phyloP scores from a whole-genome alignment of 2,113 vertebrate species.

The Phalacrocorax carbo region DNA sequence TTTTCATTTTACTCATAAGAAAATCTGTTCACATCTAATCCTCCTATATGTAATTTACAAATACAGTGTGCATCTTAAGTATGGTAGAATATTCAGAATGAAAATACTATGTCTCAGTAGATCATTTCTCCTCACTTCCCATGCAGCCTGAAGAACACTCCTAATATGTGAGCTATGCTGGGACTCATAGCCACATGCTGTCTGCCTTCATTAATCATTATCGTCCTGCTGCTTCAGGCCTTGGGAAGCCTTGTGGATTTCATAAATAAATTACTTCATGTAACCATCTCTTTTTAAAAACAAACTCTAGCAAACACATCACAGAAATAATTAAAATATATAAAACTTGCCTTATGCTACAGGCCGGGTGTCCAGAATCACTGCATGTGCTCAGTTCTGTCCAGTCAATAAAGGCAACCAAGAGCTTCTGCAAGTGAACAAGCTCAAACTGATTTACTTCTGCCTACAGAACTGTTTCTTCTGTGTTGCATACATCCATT shows the following conservation, averaged over 20 bases:
- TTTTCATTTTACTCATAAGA: not conserved
- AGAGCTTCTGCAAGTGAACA: not conserved
- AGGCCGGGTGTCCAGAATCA: not conserved
- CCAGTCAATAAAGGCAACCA: not conserved
- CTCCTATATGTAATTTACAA: not conserved
- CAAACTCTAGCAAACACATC: slow-evolving; percentile 2
- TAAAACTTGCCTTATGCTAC: not conserved
- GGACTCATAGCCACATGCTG: slow-evolving; percentile 14
- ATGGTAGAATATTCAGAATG: not conserved
- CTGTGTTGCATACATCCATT: not conserved
- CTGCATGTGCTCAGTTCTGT: not conserved
- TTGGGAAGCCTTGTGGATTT: slow-evolving; percentile 1
- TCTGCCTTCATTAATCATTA: slow-evolving; percentile 53
- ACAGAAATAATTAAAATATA: not conserved
- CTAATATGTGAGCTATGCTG: not conserved
- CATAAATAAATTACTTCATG: slow-evolving; percentile 43
- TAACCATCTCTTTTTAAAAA: slow-evolving; percentile 4
- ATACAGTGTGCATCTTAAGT: not conserved
- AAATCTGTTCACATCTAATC: not conserved
- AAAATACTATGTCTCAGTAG: not conserved
- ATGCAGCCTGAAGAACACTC: not conserved
- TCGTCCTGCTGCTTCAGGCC: not conserved
- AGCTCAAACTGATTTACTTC: not conserved
- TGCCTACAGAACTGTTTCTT: not conserved
- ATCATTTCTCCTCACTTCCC: not conserved